These are phyloP conservation scores for Auanema sp. DNA, from an alignment of 2,888 invertebrate species.

Conservation along the genomic window DNA sequence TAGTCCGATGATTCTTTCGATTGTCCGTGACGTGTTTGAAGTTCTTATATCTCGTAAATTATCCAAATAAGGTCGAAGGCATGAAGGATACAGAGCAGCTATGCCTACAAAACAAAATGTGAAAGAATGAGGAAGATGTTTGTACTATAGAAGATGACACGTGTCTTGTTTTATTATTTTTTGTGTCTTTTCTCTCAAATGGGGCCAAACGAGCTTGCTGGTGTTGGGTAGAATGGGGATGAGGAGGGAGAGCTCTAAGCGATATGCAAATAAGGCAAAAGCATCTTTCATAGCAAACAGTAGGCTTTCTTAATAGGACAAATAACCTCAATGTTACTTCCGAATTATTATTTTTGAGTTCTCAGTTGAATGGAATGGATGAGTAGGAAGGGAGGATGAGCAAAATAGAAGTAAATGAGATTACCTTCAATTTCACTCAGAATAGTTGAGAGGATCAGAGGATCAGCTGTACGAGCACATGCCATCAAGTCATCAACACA, in stretches of 20 bases:
- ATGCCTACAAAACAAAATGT: constrained; percentile 12
- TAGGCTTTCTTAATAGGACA: no score
- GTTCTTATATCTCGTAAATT: constrained; percentile 2
- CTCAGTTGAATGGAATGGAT: no score
- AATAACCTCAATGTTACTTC: no score
- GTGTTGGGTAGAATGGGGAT: constrained; percentile 10
- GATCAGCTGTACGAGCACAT: constrained; percentile 22
- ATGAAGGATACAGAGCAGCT: constrained; percentile 11
- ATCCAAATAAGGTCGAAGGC: constrained; percentile 13
- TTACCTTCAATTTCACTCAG: constrained; percentile 54
- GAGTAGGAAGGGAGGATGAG: not conserved
- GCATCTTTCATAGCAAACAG: not conserved
- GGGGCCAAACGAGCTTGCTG: constrained; percentile 9
- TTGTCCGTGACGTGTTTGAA: constrained; percentile 9
- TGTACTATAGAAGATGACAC: no score
- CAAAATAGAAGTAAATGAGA: not conserved
- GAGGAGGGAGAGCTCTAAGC: constrained; percentile 10
- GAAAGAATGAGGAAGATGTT: no score
- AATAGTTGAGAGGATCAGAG: constrained; percentile 34
- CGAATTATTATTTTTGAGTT: no score
- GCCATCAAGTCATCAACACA: constrained; percentile 47
- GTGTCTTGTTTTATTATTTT: constrained; percentile 2
- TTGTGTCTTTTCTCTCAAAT: constrained; percentile 1
- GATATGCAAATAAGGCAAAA: constrained; percentile 1
- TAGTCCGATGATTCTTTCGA: constrained; percentile 16